Evolutionary conservation across 2,888 invertebrate species (phyloP), one percentile per base, ranked within the genome.

Genomic region (Pimpla rufipes): DNA sequence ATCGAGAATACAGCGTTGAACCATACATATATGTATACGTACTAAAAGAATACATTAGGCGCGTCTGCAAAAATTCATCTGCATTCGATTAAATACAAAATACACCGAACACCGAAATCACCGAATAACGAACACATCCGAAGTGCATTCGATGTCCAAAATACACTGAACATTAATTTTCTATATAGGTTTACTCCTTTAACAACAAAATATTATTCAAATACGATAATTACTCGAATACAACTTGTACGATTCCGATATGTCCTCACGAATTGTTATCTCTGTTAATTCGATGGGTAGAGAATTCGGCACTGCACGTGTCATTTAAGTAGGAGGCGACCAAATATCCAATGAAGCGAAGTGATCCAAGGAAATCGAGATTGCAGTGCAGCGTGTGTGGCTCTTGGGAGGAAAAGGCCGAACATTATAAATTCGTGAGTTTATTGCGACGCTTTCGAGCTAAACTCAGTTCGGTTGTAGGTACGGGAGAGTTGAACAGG

Each of bases 341-440:
- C 3, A 21, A 21, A 6, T 57, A 11, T 50, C 2, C 23, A 55
- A 42, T 29, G 47, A 50, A 70, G 13, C 10, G 6, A 57, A 47
- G 42, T 8, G 50, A 73, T 67, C 45, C 45, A 55, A 73, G 57
- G 45, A 67, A 66, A 64, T 68, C 50, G 18, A 52, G 62, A 68
- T 50, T 67, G 71, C 67, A 59, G 71, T 66, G 40, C 23, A 50
- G 62, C 55, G 71, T 79, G 79, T 66, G 52, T 71, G 77, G 66
- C 29, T 35, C 50, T 37, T 52, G 45, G 35, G 76, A 62, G 40
- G 50, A 70, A 76, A 76, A 77, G 29, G 16, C 42, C 18, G 67
- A 50, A 29, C 64, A 77, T 77, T 79, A 68, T 83, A 83, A 83
- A 79, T 83, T 73, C 37, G 75, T 52, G 67, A 77, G 18, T 83